Evolutionary conservation across 2,113 vertebrate species (phyloP), one percentile per base, ranked within the genome.

Genomic region (Vireo altiloquus): DNA sequence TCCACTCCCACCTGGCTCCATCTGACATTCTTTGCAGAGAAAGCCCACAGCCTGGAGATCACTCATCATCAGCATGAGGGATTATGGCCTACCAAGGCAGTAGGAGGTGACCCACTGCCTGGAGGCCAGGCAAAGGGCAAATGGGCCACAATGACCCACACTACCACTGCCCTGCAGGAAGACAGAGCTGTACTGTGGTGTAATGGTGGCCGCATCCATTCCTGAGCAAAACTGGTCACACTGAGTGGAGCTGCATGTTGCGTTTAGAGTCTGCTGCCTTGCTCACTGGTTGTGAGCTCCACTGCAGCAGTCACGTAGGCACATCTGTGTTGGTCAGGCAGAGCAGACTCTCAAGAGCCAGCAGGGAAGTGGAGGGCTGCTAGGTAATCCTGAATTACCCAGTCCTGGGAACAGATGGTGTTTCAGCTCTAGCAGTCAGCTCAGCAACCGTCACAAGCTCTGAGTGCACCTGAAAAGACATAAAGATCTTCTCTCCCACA

Each of bases 301-400:
- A 0, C 31, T 15, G 13, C 0, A 0, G 68, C 2, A 3, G 63
- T 87, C 83, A 39, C 4, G 1, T 47, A 63, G 64, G 39, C 77
- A 70, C 1, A 4, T 59, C 60, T 0, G 0, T 0, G 0, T 31
- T 59, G 42, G 71, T 50, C 76, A 70, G 23, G 19, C 63, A 82
- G 56, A 82, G 31, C 0, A 0, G 40, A 13, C 30, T 70, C 52
- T 46, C 0, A 0, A 46, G 79, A 89, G 77, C 24, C 42, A 76
- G 52, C 27, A 71, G 35, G n/a, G 22, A 27, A 20, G 13, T 30
- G 49, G 18, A n/a, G n/a, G 49, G 44, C 53, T 77, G 53, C 46
- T 79, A 52, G 33, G 70, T 78, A 79, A 89, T 54, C 81, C 87
- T 72, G 74, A 89, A 72, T 85, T 89, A 87, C 89, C 35, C 82